Evolutionary conservation across 2,113 vertebrate genomes (phyloP).

Genomic region (Urocitellus parryii): DNA sequence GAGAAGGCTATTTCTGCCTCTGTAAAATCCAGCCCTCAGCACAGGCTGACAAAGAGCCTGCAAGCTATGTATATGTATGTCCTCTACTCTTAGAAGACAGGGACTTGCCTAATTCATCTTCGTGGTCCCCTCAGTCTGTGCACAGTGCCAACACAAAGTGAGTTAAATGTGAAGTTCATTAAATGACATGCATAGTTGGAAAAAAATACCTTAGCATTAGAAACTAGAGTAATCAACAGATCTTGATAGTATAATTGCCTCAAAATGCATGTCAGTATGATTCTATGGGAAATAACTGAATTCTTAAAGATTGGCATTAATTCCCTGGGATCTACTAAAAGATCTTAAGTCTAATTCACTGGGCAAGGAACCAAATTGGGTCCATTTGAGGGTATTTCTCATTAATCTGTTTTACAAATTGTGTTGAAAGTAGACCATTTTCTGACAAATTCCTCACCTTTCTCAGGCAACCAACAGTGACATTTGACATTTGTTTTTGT

Average conservation of each 20-base stretch:
- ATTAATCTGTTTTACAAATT: background rate
- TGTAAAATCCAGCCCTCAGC: background rate
- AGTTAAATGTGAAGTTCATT: background rate
- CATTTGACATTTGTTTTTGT: conserved; percentile 25
- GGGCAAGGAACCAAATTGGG: background rate
- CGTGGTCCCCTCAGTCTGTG: background rate
- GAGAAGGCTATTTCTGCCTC: background rate
- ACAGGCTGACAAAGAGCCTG: background rate
- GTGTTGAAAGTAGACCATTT: conserved; percentile 29
- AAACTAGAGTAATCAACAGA: background rate
- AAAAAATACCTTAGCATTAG: background rate
- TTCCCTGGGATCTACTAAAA: background rate
- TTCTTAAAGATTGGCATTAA: background rate
- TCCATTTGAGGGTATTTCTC: background rate
- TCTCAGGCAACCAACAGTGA: background rate
- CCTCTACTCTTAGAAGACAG: background rate
- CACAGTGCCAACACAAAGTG: background rate
- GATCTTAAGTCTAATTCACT: background rate
- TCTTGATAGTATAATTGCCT: background rate
- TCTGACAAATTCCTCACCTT: conserved; percentile 28
- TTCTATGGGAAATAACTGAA: background rate
- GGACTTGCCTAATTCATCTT: background rate
- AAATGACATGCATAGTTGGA: background rate
- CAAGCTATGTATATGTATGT: background rate
- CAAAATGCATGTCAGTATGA: conserved; percentile 1